Evolutionary conservation across 2,113 vertebrate species (phyloP).

Genomic region (Rhea americana): DNA sequence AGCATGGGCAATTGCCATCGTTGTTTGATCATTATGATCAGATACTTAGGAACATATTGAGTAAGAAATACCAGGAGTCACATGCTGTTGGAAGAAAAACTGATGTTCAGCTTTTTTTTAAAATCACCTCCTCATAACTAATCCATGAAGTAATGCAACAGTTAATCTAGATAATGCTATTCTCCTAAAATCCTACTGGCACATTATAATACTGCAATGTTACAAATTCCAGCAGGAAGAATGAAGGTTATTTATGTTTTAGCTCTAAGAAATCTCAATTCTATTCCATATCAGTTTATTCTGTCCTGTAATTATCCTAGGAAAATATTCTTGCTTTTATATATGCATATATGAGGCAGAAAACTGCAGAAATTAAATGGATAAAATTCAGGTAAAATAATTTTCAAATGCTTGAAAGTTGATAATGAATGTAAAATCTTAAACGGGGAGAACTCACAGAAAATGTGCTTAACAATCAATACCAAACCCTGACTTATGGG

Average conservation of each 20-base stretch:
- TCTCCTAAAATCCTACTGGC: neutral
- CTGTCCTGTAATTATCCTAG: neutral
- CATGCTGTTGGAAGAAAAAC: neutral
- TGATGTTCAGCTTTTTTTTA: neutral
- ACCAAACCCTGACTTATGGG: slow-evolving; percentile 7
- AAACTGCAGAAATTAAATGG: neutral
- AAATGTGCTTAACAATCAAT: slow-evolving; percentile 15
- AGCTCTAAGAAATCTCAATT: neutral
- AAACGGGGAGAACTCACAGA: neutral
- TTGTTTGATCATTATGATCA: neutral
- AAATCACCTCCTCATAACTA: neutral
- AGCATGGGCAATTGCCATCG: neutral
- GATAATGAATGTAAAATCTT: slow-evolving; percentile 33
- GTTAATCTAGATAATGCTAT: neutral
- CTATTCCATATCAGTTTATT: neutral
- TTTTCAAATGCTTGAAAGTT: slow-evolving; percentile 11
- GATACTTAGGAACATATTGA: neutral
- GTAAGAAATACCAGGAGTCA: neutral
- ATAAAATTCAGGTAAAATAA: slow-evolving; percentile 18
- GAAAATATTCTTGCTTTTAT: neutral
- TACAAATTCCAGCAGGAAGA: neutral
- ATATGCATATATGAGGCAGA: neutral
- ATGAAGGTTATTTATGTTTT: neutral
- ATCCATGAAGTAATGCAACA: neutral
- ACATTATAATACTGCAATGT: neutral